A percentile compares a stretch with the other conserved stretches of the same genome.
phyloP scores from a whole-genome alignment of 1,140 invertebrate genomes.

The Leguminivora glycinivorella region DNA sequence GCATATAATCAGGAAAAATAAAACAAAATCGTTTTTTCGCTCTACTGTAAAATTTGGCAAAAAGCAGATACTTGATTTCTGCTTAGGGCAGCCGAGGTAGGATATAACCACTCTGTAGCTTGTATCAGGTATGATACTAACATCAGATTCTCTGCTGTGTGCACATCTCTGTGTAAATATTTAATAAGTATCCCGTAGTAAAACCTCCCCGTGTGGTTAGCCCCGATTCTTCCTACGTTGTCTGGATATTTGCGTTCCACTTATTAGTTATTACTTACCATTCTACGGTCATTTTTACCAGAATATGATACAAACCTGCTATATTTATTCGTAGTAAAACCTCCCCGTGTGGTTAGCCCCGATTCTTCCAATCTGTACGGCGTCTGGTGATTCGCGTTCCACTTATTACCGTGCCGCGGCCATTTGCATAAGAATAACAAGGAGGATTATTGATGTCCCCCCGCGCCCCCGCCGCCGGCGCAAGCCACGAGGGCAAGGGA shows the following conservation, averaged over 20 bases:
- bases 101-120: no score
- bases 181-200: no score
- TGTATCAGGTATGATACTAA: no score
- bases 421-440: conserved; percentile 78
- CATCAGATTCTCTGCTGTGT: no score
- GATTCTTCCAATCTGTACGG: conserved; percentile 72
- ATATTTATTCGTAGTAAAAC: conserved; percentile 7
- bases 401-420: conserved; percentile 73
- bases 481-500: neutral
- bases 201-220: conserved; percentile 36
- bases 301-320: no score
- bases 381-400: conserved; percentile 74
- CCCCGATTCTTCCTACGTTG: conserved; percentile 63
- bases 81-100: no score
- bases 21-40: no score
- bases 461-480: conserved; percentile 37
- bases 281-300: conserved; percentile 74
- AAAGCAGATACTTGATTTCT: no score
- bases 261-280: no score
- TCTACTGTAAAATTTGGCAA: no score
- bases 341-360: conserved; percentile 37
- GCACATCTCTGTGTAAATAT: no score
- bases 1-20: no score
- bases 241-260: conserved; percentile 74
- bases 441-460: conserved; percentile 75